phyloP scores from a whole-genome alignment of 2,113 vertebrate species.

The Ceyx margarethae region DNA sequence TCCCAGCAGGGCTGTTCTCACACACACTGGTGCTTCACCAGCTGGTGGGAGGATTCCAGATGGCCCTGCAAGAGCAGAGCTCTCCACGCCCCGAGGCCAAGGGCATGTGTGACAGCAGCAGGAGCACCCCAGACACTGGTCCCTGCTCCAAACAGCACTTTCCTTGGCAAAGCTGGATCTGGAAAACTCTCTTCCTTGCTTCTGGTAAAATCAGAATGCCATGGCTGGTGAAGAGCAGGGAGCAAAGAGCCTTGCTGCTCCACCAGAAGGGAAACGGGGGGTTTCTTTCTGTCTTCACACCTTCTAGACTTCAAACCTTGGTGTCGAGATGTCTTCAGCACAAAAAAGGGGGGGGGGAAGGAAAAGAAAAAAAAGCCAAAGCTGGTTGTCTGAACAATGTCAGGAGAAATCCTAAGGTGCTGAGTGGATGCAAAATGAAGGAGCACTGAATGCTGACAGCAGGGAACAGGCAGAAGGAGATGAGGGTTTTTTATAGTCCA shows the following conservation, averaged over 20 bases:
- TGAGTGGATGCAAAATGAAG: conserved; percentile 27
- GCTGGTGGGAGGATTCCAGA: neutral
- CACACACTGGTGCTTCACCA: neutral
- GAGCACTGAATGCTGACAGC: neutral
- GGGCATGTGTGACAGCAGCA: neutral
- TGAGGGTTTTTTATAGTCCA: neutral
- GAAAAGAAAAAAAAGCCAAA: neutral
- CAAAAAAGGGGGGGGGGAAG: too few species aligned
- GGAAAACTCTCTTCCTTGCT: neutral
- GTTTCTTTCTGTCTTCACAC: neutral
- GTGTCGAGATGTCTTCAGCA: neutral
- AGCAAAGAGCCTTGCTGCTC: neutral
- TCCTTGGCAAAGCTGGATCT: neutral
- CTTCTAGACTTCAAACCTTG: neutral
- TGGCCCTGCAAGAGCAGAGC: neutral
- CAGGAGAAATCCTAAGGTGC: conserved; percentile 27
- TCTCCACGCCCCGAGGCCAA: neutral
- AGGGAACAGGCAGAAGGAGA: neutral
- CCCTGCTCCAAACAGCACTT: neutral
- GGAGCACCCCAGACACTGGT: neutral
- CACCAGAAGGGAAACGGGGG: neutral
- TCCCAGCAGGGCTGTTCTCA: neutral
- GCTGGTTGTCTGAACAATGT: conserved; percentile 30
- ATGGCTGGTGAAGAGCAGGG: neutral
- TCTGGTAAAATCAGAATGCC: neutral